Percentiles rank a stretch among this genome's conserved stretches.
Conservation (phyloP, 1,140 invertebrate species). For the Globodera ellingtonae region DNA sequence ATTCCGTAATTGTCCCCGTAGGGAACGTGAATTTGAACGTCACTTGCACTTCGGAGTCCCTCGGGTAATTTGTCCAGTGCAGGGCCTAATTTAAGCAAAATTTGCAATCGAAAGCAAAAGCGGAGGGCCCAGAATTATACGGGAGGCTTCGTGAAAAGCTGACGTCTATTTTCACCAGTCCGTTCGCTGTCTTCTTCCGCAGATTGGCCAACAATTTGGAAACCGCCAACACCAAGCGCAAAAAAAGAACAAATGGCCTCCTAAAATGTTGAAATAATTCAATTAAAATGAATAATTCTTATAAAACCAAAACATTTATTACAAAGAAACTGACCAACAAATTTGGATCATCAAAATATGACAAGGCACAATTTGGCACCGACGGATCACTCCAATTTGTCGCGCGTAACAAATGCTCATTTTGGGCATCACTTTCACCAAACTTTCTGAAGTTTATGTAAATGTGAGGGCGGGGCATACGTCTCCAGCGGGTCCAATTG, state of each 20-base stretch:
- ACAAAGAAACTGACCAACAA: constrained; percentile 34
- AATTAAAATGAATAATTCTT: not conserved
- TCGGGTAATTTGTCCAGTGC: constrained; percentile 52
- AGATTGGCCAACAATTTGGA: constrained; percentile 37
- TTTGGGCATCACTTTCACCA: constrained; percentile 44
- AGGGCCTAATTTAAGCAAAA: constrained; percentile 34
- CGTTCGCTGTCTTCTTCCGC: constrained; percentile 19
- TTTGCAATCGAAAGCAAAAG: not conserved
- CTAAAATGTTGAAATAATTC: not conserved
- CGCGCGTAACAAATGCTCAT: constrained; percentile 38
- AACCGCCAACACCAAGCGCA: constrained; percentile 4
- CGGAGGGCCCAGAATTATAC: constrained; percentile 19
- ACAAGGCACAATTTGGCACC: constrained; percentile 30
- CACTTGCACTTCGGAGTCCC: constrained; percentile 50
- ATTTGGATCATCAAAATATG: constrained; percentile 46
- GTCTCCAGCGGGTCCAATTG: not conserved
- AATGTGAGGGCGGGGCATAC: not conserved
- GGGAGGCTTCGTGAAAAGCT: constrained; percentile 48
- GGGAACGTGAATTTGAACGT: constrained; percentile 53
- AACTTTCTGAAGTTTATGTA: constrained; percentile 28
- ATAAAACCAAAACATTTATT: constrained; percentile 1
- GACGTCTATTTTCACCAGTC: not conserved
- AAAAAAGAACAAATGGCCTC: constrained; percentile 9
- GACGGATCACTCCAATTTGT: constrained; percentile 40
- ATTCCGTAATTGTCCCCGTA: constrained; percentile 37